A percentile compares a stretch with the other conserved stretches of the same genome.
Evolutionary conservation across 2,113 vertebrate genomes (phyloP).

Genomic region (Excalfactoria chinensis): DNA sequence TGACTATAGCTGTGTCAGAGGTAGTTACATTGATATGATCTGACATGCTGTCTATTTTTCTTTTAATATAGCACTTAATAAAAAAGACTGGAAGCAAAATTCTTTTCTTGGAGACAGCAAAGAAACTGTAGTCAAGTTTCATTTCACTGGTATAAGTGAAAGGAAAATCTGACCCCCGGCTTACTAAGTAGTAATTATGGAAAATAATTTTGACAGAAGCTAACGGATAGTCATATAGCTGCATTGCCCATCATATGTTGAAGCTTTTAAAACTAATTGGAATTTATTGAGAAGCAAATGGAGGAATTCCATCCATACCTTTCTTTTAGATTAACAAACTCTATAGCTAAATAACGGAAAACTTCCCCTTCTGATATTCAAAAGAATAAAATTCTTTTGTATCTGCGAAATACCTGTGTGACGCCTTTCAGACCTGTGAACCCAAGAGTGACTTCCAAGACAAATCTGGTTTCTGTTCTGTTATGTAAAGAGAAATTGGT

Average conservation of each 20-base stretch:
- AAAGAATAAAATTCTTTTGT: background rate
- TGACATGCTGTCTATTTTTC: conserved; percentile 3
- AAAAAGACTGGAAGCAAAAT: conserved; percentile 37
- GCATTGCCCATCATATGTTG: background rate
- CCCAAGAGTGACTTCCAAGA: background rate
- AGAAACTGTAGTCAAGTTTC: conserved; percentile 25
- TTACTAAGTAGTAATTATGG: conserved; percentile 36
- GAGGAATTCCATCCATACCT: background rate
- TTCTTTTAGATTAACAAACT: background rate
- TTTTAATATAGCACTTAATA: conserved; percentile 38
- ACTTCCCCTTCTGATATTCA: background rate
- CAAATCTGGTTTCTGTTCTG: background rate
- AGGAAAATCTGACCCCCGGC: conserved; percentile 30
- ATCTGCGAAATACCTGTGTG: background rate
- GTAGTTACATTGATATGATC: background rate
- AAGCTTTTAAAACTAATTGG: conserved; percentile 10
- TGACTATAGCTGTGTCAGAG: background rate
- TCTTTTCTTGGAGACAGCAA: background rate
- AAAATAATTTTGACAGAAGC: conserved; percentile 46
- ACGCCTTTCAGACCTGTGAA: background rate
- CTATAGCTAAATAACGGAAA: background rate
- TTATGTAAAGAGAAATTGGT: background rate
- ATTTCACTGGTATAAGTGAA: conserved; percentile 31
- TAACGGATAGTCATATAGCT: background rate
- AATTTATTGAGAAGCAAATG: conserved; percentile 7